Conservation (phyloP, 2,797 vertebrate species). For the Platyrinchus mystaceus region DNA sequence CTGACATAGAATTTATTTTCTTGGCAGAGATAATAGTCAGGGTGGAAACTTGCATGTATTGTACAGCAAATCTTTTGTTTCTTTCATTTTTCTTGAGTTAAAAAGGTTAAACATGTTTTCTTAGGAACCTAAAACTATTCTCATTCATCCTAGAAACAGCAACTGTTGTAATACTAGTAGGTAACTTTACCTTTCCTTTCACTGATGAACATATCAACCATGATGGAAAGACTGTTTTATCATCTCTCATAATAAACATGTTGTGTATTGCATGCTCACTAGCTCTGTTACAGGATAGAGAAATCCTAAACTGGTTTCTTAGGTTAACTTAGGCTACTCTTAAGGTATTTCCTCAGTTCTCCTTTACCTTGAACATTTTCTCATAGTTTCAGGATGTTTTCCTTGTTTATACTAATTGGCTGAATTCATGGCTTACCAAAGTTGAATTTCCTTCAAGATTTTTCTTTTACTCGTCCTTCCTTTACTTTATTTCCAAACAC, state of each 20-base stretch:
- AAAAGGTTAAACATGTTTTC: neutral
- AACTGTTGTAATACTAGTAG: neutral
- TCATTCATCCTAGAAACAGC: neutral
- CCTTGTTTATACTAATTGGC: neutral
- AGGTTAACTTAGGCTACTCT: neutral
- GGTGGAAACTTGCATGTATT: neutral
- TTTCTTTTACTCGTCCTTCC: neutral
- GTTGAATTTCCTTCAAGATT: neutral
- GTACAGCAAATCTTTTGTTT: neutral
- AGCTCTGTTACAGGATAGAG: neutral
- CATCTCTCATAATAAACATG: neutral
- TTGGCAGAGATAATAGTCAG: neutral
- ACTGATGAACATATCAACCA: neutral
- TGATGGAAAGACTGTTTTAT: neutral
- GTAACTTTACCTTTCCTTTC: constrained; percentile 15
- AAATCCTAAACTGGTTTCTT: neutral
- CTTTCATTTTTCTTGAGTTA: neutral
- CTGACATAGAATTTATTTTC: constrained; percentile 29
- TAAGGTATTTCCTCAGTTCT: neutral
- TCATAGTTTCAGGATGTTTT: neutral
- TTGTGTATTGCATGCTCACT: neutral
- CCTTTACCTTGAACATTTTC: neutral
- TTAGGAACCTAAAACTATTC: neutral
- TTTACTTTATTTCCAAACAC: neutral
- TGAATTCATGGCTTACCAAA: neutral